Evolutionary conservation across 2,888 invertebrate genomes (phyloP).

Genomic region (Drosophila pseudotalamancana): DNA sequence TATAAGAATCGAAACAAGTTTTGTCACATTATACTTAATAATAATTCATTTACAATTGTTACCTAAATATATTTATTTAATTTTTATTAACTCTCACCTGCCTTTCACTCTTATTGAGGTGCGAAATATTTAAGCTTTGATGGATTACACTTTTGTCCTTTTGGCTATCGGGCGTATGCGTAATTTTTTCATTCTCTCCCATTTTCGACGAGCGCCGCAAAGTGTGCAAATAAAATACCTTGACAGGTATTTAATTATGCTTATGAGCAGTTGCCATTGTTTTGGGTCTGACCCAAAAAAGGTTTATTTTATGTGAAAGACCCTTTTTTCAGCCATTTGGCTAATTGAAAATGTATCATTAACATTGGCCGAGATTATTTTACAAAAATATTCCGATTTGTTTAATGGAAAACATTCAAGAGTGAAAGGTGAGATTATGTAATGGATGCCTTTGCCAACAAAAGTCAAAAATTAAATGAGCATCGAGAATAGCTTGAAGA

Average conservation of each 20-base stretch:
- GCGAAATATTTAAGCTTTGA: too few relatives aligned
- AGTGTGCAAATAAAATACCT: constrained; percentile 15
- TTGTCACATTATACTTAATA: too few relatives aligned
- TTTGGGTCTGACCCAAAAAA: constrained; percentile 9
- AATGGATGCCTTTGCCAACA: too few relatives aligned
- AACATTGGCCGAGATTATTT: not conserved
- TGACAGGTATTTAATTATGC: not conserved
- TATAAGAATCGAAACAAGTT: too few relatives aligned
- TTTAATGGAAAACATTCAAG: not conserved
- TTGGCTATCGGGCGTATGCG: constrained; percentile 6
- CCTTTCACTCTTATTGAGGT: too few relatives aligned
- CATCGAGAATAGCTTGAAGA: too few relatives aligned
- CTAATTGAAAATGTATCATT: constrained; percentile 9
- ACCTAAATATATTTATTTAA: too few relatives aligned
- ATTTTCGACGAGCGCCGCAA: constrained; percentile 11
- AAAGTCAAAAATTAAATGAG: too few relatives aligned
- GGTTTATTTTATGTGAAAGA: not conserved
- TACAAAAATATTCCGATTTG: not conserved
- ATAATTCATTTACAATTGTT: too few relatives aligned
- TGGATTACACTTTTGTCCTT: too few relatives aligned
- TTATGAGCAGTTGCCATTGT: constrained; percentile 27
- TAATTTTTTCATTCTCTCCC: not conserved
- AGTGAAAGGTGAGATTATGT: too few relatives aligned
- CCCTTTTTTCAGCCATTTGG: constrained; percentile 8
- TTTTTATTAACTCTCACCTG: too few relatives aligned